phyloP scores from a whole-genome alignment of 2,888 invertebrate genomes.

The Beris chalybata region DNA sequence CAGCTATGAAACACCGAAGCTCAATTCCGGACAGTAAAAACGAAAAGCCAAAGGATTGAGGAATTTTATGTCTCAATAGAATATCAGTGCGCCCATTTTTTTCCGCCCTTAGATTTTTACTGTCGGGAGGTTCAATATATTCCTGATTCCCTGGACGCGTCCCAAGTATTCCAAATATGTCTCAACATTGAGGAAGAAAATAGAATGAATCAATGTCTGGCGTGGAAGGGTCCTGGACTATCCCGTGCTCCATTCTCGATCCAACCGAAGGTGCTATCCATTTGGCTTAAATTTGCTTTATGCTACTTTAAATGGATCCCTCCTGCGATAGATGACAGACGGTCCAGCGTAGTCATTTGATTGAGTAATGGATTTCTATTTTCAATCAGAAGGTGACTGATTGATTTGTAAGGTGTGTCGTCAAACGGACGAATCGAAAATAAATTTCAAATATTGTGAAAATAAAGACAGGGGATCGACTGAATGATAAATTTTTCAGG shows the following conservation, averaged over 20 bases:
- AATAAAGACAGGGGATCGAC: too few relatives aligned
- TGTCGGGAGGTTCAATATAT: too few relatives aligned
- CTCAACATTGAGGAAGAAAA: too few relatives aligned
- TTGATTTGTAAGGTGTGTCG: conserved; percentile 12
- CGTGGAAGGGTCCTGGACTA: too few relatives aligned
- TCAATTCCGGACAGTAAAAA: conserved; percentile 16
- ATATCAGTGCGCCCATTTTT: background rate
- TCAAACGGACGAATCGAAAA: too few relatives aligned
- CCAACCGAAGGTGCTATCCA: background rate
- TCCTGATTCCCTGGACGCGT: too few relatives aligned
- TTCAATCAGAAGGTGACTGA: conserved; percentile 20
- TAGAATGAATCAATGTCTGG: too few relatives aligned
- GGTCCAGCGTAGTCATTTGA: conserved; percentile 8
- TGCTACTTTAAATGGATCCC: background rate
- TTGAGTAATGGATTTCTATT: conserved; percentile 13
- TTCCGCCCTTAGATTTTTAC: background rate
- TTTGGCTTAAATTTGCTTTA: background rate
- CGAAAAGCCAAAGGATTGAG: conserved; percentile 27
- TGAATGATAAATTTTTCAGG: too few relatives aligned
- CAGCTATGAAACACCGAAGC: conserved; percentile 29
- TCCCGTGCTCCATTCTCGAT: too few relatives aligned
- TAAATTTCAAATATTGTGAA: too few relatives aligned
- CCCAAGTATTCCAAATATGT: too few relatives aligned
- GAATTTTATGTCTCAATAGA: conserved; percentile 18
- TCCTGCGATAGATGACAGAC: background rate